phyloP scores from a whole-genome alignment of 2,797 vertebrate species.

The Pangasius djambal region DNA sequence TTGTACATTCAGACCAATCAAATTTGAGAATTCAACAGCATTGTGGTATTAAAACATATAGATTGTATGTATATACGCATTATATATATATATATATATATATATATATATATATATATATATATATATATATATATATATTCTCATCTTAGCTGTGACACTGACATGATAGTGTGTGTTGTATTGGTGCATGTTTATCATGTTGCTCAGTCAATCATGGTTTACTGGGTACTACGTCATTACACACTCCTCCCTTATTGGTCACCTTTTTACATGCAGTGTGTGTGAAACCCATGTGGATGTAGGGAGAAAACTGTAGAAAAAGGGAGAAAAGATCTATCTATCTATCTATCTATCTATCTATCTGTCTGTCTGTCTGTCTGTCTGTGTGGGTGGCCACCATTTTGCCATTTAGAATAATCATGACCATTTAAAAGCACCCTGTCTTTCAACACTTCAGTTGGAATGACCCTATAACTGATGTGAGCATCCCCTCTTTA shows the following conservation, averaged over 20 bases:
- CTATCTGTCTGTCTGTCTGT: not conserved
- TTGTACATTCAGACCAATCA: not conserved
- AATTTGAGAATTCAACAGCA: not conserved
- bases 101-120: too few species aligned
- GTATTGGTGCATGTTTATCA: not conserved
- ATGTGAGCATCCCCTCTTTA: slow-evolving; percentile 10
- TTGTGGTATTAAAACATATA: too few species aligned
- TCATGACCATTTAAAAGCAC: not conserved
- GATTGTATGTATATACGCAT: too few species aligned
- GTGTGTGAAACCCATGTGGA: not conserved
- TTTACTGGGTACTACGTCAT: not conserved
- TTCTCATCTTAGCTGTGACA: too few species aligned
- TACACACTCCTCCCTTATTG: not conserved
- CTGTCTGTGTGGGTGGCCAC: too few species aligned
- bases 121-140: too few species aligned
- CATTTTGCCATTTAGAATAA: not conserved
- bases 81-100: too few species aligned
- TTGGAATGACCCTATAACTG: slow-evolving; percentile 8
- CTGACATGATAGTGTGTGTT: not conserved
- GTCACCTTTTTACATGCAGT: not conserved
- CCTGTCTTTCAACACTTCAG: not conserved
- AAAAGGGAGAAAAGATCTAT: too few species aligned
- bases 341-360: too few species aligned
- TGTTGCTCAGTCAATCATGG: not conserved
- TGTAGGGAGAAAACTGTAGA: not conserved